These are phyloP conservation scores for Scophthalmus maximus DNA, from an alignment of 2,113 vertebrate species.

Conservation along the genomic window DNA sequence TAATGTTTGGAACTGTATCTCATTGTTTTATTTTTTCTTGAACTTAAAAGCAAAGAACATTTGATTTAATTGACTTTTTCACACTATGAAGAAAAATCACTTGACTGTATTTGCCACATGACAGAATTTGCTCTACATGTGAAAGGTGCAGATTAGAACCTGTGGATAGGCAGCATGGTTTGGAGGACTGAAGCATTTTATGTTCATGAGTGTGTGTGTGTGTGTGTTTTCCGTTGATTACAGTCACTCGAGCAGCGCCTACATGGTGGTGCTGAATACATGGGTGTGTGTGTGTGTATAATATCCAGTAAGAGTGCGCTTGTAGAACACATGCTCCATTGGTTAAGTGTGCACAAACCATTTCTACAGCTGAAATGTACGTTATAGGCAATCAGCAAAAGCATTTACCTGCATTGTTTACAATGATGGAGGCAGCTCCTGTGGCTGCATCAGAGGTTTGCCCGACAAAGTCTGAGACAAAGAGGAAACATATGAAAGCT, in stretches of 20 bases:
- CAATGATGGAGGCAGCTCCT: conserved; percentile 93
- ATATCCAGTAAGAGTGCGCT: neutral
- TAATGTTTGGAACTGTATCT: too few species aligned
- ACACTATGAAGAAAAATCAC: too few species aligned
- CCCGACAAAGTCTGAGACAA: conserved; percentile 87
- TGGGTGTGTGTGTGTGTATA: conserved; percentile 9
- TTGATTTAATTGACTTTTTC: neutral
- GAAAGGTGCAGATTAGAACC: conserved; percentile 10
- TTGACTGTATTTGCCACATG: conserved; percentile 21
- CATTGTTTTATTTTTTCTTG: too few species aligned
- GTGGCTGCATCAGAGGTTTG: conserved; percentile 92
- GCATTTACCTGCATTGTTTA: conserved; percentile 90
- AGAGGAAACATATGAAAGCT: conserved; percentile 12
- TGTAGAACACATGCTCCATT: conserved; percentile 4
- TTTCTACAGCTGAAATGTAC: conserved; percentile 17
- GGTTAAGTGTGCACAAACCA: neutral
- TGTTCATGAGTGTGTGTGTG: neutral
- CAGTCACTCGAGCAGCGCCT: too few species aligned
- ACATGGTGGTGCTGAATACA: too few species aligned
- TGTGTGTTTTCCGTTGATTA: too few species aligned
- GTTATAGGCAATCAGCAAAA: neutral
- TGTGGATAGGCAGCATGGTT: conserved; percentile 29
- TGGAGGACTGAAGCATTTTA: conserved; percentile 27
- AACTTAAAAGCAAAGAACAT: too few species aligned
- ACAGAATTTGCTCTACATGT: conserved; percentile 19